Percentiles rank a stretch among this genome's conserved stretches.
Evolutionary conservation across 2,113 vertebrate species (phyloP).

Genomic region (Carassius gibelio): DNA sequence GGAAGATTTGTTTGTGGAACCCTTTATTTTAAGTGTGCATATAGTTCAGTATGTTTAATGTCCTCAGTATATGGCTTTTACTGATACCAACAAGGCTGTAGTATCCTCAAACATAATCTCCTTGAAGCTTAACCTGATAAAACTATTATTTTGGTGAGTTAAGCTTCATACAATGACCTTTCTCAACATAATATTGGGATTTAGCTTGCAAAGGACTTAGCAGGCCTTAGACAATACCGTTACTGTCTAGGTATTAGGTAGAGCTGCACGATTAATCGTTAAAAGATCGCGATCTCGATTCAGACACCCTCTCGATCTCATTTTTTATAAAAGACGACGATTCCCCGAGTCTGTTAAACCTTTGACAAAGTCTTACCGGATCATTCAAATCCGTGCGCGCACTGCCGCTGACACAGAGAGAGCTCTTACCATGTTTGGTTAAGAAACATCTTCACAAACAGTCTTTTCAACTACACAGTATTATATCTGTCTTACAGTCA

Average conservation of each 20-base stretch:
- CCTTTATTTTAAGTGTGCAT: not conserved
- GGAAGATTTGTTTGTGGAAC: not conserved
- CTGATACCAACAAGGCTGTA: not conserved
- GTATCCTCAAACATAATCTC: not conserved
- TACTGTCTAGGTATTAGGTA: constrained; percentile 41
- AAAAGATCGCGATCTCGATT: too few relatives aligned
- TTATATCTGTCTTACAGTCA: too few relatives aligned
- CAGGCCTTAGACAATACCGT: constrained; percentile 39
- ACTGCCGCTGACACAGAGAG: too few relatives aligned
- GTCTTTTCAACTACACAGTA: too few relatives aligned
- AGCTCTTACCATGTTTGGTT: too few relatives aligned
- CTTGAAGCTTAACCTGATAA: constrained; percentile 20
- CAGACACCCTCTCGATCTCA: too few relatives aligned
- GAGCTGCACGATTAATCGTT: too few relatives aligned
- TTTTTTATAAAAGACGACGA: too few relatives aligned
- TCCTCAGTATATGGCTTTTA: not conserved
- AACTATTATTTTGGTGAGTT: not conserved
- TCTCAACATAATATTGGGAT: not conserved
- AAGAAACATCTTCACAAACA: too few relatives aligned
- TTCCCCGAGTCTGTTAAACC: too few relatives aligned
- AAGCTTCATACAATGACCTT: not conserved
- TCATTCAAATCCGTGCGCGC: too few relatives aligned
- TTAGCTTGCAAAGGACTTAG: constrained; percentile 2
- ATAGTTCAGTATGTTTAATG: not conserved
- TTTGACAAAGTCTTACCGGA: too few relatives aligned